Evolutionary conservation across 2,113 vertebrate genomes (phyloP).

Genomic region (Drymodes brunneopygia): DNA sequence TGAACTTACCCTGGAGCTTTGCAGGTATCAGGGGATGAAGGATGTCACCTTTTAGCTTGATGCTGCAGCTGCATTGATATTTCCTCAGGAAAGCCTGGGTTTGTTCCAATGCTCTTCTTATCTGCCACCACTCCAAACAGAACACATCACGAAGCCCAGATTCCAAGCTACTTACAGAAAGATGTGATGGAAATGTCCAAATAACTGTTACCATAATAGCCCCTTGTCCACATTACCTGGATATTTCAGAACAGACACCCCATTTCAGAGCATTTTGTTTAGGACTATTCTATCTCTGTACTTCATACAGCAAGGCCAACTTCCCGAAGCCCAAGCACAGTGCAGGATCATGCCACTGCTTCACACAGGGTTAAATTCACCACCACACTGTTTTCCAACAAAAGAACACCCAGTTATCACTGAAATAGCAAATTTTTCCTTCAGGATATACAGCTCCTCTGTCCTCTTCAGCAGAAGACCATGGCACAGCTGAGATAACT

Average conservation of each 20-base stretch:
- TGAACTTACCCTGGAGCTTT: neutral
- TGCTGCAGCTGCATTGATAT: neutral
- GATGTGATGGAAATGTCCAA: neutral
- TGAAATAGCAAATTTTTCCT: neutral
- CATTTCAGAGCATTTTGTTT: neutral
- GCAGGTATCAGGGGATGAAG: neutral
- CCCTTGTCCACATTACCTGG: neutral
- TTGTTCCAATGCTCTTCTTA: neutral
- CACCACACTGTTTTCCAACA: neutral
- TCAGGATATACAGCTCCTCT: neutral
- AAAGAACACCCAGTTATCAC: neutral
- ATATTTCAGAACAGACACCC: neutral
- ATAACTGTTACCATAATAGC: neutral
- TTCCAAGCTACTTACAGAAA: neutral
- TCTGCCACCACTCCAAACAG: neutral
- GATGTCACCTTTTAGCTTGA: neutral
- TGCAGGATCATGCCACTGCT: neutral
- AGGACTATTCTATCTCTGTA: neutral
- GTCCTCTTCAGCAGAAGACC: neutral
- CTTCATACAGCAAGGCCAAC: neutral
- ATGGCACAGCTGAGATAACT: neutral
- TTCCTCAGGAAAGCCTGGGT: neutral
- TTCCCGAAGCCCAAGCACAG: neutral
- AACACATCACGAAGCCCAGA: neutral
- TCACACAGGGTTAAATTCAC: neutral